These are phyloP conservation scores for Haliclystus octoradiatus DNA, from an alignment of 30 jellyfish, hydroid and myxozoan genomes.

Conservation along the genomic window DNA sequence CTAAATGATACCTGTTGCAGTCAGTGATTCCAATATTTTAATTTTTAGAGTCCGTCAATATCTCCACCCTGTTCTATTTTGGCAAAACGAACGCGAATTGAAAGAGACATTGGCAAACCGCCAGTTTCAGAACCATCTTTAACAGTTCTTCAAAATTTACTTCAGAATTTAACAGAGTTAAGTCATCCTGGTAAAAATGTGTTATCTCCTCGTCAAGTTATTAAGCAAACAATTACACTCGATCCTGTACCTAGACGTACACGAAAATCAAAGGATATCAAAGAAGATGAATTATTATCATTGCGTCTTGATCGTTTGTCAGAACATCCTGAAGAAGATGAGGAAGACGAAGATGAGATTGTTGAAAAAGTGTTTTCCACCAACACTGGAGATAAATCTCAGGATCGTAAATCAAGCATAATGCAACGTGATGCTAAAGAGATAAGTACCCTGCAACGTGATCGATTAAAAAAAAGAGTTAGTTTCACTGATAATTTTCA, in stretches of 20 bases:
- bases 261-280: neutral
- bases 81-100: neutral
- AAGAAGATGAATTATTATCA: neutral
- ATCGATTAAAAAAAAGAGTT: neutral
- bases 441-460: neutral
- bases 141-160: neutral
- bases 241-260: neutral
- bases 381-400: neutral
- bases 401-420: neutral
- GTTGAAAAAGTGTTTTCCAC: neutral
- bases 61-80: no score
- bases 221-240: neutral
- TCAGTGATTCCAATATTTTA: no score
- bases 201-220: neutral
- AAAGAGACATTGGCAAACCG: neutral
- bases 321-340: neutral
- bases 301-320: neutral
- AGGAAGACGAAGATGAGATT: neutral
- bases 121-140: neutral
- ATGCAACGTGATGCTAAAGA: neutral
- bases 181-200: neutral
- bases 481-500: neutral
- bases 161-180: neutral
- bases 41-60: no score
- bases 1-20: no score